Evolutionary conservation across 2,113 vertebrate species (phyloP), one percentile per base, ranked within the genome.

Genomic region (Ahaetulla prasina): DNA sequence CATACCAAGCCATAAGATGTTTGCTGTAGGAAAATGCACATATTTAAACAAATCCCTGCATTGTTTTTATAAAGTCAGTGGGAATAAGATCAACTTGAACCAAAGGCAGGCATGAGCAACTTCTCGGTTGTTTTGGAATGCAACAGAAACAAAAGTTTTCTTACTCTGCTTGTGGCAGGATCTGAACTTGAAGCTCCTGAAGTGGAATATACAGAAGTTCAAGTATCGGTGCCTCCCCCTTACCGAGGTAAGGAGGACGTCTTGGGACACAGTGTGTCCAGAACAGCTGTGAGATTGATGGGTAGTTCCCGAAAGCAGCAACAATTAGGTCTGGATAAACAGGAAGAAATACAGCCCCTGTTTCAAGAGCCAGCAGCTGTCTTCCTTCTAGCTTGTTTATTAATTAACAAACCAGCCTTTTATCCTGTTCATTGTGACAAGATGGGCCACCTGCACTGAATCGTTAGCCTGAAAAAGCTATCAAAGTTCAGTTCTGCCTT

Each of bases 141-240:
- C 18, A 23, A 52, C 92, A 94, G 93, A 96, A 95, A 96, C 94
- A 96, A 95, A 95, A 52, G 55, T 96, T 90, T 96, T 96, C 94
- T 97, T 97, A 93, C 23, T 97, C 94, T 97, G 96, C 97, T 97
- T 93, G 93, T 93, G 94, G 94, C 97, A 98, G 98, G 97, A 94
- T 93, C 97, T 94, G 97, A 96, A 93, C 94, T 95, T 93, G 95
- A 96, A 95, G 97, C 89, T 94, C 90, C 91, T 93, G 96, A 97
- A 0, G 98, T 98, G 96, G 97, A 98, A 92, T 98, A 98, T 96
- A 98, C 98, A 54, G 98, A 98, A 96, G 97, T 98, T 53, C 95
- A 98, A 93, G 96, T 98, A 27, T 94, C 96, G 86, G 88, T 95
- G 14, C 91, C 95, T 39, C 96, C 97, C 88, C 95, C 96, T 95